Base-by-base conservation (phyloP, 2,113 vertebrate genomes). In the Panthera leo region DNA sequence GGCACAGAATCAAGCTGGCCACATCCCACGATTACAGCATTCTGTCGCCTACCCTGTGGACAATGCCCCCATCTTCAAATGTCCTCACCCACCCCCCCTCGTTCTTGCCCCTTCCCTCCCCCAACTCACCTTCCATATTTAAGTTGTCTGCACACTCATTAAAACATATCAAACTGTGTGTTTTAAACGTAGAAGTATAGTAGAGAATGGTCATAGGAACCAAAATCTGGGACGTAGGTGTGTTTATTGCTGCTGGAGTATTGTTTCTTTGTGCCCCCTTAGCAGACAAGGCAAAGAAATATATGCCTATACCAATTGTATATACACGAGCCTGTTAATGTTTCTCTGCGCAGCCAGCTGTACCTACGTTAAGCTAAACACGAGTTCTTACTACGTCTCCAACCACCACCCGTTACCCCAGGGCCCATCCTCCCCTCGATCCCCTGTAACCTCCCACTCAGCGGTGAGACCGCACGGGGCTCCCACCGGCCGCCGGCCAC, bases 11-110 rank as follows among this genome's bases (percentile, higher is more conserved):
- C 51, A 2, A 27, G 58, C 8, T 36, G 87, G 39, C 25, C 5
- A 0, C 9, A 1, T 9, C 10, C 25, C 29, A 15, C 31, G 3
- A 3, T 80, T 3, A 0, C 16, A 12, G 10, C 21, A 3, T 36
- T 15, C 58, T 42, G 48, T 73, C 42, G 0, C 48, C 36, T 27
- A 7, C n/a, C 7, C 29, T 79, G 12, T 5, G 19, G 31, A 51
- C 21, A 2, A 2, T 5, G 11, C 42, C 9, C 0, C 0, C 12
- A 8, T 7, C 42, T 48, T 42, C 48, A 13, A 18, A 65, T 23
- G 10, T 63, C 4, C 23, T 15, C 13, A 27, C 48, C 34, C 67
- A 4, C 45, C 19, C 10, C 14, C 42, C 39, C 84, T 55, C 27
- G 0, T 29, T 65, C 73, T 71, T 34, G 2, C 12, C 51, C 7